Conservation (phyloP, 2,113 vertebrate species). For the Notarius lentiginosus region DNA sequence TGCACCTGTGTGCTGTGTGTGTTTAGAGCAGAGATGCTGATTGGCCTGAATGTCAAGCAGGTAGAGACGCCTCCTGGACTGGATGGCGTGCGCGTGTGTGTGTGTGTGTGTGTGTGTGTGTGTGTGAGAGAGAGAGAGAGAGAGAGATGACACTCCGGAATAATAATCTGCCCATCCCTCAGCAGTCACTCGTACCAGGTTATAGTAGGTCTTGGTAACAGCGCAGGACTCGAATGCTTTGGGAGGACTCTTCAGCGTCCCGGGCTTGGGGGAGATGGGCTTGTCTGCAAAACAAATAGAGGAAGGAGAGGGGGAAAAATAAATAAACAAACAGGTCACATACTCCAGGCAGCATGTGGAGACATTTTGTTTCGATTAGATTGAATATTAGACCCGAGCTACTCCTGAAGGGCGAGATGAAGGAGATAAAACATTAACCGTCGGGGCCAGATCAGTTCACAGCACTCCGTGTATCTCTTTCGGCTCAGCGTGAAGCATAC, state of each 20-base stretch:
- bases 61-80: too few species aligned
- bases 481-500: slow-evolving; percentile 18
- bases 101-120: too few species aligned
- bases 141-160: not conserved
- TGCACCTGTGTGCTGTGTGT: not conserved
- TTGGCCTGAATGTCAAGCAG: not conserved
- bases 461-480: not conserved
- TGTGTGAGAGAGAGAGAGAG: not conserved
- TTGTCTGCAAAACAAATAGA: slow-evolving; percentile 77
- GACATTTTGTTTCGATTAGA: slow-evolving; percentile 47
- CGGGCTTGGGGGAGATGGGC: slow-evolving; percentile 84
- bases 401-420: slow-evolving; percentile 27
- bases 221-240: slow-evolving; percentile 88
- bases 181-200: slow-evolving; percentile 83
- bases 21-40: not conserved
- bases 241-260: slow-evolving; percentile 86
- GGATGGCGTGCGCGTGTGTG: not conserved
- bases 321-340: slow-evolving; percentile 24
- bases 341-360: slow-evolving; percentile 41
- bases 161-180: not conserved
- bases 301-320: not conserved
- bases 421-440: slow-evolving; percentile 32
- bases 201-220: slow-evolving; percentile 97
- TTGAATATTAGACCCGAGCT: slow-evolving; percentile 22
- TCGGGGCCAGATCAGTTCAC: slow-evolving; percentile 18